Conservation (phyloP, 2,113 vertebrate species). For the Hyaena hyaena region DNA sequence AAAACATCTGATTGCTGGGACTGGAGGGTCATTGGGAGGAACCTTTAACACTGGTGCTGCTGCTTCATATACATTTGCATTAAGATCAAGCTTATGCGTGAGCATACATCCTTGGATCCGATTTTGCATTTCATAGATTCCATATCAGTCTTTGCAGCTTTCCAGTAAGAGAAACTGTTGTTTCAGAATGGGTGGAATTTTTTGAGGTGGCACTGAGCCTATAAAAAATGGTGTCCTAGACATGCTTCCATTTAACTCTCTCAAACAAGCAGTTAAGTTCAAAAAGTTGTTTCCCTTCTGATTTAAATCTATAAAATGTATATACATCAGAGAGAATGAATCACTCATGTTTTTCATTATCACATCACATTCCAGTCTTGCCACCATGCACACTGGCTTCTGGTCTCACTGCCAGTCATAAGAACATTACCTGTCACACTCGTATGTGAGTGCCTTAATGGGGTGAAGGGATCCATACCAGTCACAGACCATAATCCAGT, state of each 20-base stretch:
- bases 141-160: neutral
- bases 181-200: neutral
- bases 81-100: neutral
- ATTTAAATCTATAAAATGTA: neutral
- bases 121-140: conserved; percentile 13
- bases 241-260: neutral
- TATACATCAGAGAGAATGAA: neutral
- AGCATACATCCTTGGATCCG: neutral
- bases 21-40: too few relatives aligned
- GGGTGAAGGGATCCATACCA: neutral
- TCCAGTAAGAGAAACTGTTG: neutral
- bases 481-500: neutral
- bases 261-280: neutral
- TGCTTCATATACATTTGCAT: neutral
- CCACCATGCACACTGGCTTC: neutral
- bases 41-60: neutral
- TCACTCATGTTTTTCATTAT: neutral
- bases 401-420: neutral
- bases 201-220: conserved; percentile 4
- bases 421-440: neutral
- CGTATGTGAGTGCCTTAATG: neutral
- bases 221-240: neutral
- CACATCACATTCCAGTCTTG: neutral
- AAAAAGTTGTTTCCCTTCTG: conserved; percentile 12
- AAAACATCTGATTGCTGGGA: neutral